A percentile compares a stretch with the other conserved stretches of the same genome.
Conservation (phyloP, 2,888 invertebrate genomes). For the Sphinx pinastri region DNA sequence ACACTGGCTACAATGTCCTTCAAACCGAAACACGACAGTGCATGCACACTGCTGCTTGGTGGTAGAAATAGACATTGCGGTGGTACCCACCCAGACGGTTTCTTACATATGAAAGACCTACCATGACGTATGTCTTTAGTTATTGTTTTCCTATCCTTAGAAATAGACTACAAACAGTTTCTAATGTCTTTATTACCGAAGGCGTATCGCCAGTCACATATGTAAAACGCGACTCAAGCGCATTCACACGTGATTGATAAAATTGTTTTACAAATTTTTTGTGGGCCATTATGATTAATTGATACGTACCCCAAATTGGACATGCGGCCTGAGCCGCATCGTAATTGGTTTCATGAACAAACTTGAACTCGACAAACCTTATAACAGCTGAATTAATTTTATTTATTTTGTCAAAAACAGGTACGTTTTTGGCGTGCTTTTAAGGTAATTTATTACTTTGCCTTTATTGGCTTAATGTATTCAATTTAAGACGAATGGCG, state of each 20-base stretch:
- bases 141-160: too few relatives aligned
- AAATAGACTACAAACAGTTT: too few relatives aligned
- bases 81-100: too few relatives aligned
- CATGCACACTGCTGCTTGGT: too few relatives aligned
- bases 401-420: conserved; percentile 5
- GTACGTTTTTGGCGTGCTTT: not conserved
- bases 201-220: not conserved
- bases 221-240: not conserved
- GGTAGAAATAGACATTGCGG: too few relatives aligned
- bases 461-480: not conserved
- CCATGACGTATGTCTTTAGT: too few relatives aligned
- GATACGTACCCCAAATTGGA: conserved; percentile 16
- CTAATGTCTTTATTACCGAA: too few relatives aligned
- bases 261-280: conserved; percentile 1
- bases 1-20: too few relatives aligned
- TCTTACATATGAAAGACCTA: too few relatives aligned
- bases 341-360: not conserved
- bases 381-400: not conserved
- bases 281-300: conserved; percentile 16
- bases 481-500: not conserved
- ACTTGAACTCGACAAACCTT: not conserved
- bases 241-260: not conserved
- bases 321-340: not conserved
- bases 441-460: not conserved
- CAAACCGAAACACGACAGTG: too few relatives aligned